Base-by-base conservation (phyloP, 2,113 vertebrate species). In the Arizona elegans region DNA sequence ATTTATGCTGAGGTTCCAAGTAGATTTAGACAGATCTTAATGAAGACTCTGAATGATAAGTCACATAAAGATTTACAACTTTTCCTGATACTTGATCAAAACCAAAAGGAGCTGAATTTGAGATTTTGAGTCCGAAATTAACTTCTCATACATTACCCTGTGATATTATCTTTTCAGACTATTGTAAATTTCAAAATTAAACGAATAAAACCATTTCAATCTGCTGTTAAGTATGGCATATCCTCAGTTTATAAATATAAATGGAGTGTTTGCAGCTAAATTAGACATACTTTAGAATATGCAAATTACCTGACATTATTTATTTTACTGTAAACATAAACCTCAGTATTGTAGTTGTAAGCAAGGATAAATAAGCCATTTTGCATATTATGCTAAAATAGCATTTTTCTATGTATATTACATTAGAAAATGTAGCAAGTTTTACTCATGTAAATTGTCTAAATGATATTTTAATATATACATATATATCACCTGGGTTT, bases 401-500 rank as follows among this genome's bases (percentile, higher is more conserved):
- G 33, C 58, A 0, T 87, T 10, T 92, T 92, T 90, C 3, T 92
- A 93, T 29, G 75, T 0, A 54, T 86, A 47, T 47, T 95, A 87
- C 93, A 90, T 91, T 70, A 87, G 54, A 86, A 23, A 47, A 3
- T 43, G 88, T 85, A 62, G 5, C 53, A 15, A 52, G 93, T 93
- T 95, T 94, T 3, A 95, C 95, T 96, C 43, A 88, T 86, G 95
- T 89, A 86, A 81, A 93, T 92, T 75, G 47, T 15, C 94, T 95
- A 96, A 86, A 47, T 9, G 8, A 9, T 23, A 29, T 26, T 38
- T 38, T 81, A 38, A 38, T 81, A 8, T 81, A 33, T 12, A 33
- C 10, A 0, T 65, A 91, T 90, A 85, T 43, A 81, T 81, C 7
- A 38, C 58, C 88, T 24, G 9, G 38, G 5, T 33, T 33, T 56